Evolutionary conservation across 92 coral and sea anemone species (phyloP).

Genomic region (Meandrina meandrites): DNA sequence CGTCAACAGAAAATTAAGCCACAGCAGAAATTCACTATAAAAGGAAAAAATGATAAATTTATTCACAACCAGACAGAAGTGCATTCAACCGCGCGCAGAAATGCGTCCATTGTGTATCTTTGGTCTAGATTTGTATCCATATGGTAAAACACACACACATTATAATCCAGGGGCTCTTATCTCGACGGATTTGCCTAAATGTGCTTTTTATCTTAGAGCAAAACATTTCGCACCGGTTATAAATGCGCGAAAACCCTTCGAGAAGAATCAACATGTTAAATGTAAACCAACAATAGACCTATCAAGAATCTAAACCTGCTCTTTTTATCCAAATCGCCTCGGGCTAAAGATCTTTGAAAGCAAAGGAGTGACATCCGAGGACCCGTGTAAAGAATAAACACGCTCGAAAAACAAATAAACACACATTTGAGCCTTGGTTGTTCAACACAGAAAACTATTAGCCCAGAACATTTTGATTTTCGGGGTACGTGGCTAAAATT

Average conservation of each 20-base stretch:
- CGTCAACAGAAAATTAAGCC: not conserved
- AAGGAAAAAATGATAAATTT: not conserved
- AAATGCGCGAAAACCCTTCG: slow-evolving; percentile 7
- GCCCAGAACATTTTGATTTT: slow-evolving; percentile 10
- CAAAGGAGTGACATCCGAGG: slow-evolving; percentile 15
- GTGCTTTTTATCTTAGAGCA: slow-evolving; percentile 5
- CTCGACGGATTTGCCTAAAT: not conserved
- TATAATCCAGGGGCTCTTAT: slow-evolving; percentile 4
- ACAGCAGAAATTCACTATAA: not conserved
- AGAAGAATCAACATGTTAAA: slow-evolving; percentile 22
- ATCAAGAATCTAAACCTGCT: slow-evolving; percentile 14
- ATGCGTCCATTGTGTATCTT: not conserved
- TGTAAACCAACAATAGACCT: not conserved
- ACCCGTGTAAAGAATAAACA: slow-evolving; percentile 26
- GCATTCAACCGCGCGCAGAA: slow-evolving; percentile 1
- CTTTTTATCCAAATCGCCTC: slow-evolving; percentile 33
- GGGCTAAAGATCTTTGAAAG: slow-evolving; percentile 6
- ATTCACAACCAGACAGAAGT: not conserved
- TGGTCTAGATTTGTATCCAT: slow-evolving; percentile 1
- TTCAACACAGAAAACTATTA: not conserved
- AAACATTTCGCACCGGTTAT: slow-evolving; percentile 17
- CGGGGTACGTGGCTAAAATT: too few relatives aligned
- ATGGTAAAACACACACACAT: not conserved
- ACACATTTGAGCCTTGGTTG: slow-evolving; percentile 19
- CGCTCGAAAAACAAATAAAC: slow-evolving; percentile 26